Evolutionary conservation across 2,113 vertebrate species (phyloP).

Genomic region (Conger conger): DNA sequence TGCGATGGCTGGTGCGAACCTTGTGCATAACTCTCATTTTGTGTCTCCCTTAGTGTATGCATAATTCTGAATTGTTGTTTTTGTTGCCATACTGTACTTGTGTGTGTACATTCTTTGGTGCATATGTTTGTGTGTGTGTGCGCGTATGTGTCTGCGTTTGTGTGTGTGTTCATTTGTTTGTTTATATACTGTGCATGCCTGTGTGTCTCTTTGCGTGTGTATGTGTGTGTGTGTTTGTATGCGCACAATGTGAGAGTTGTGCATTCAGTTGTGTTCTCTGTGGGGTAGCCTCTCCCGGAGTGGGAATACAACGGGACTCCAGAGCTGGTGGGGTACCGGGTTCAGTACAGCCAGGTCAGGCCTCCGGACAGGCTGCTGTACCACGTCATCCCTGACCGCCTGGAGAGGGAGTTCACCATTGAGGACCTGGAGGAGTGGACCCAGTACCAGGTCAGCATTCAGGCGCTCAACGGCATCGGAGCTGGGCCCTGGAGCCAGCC

Average conservation of each 20-base stretch:
- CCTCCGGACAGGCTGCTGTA: constrained; percentile 72
- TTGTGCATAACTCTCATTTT: not conserved
- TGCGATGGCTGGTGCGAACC: constrained; percentile 90
- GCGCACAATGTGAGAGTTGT: not conserved
- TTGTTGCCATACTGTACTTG: too few species aligned
- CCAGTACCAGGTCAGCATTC: constrained; percentile 87
- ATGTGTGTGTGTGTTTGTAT: not conserved
- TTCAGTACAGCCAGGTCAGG: constrained; percentile 77
- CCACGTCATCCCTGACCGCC: constrained; percentile 82
- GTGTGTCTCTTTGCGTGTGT: constrained; percentile 16
- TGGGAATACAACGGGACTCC: constrained; percentile 95
- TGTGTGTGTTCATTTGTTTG: not conserved
- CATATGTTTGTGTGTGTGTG: not conserved
- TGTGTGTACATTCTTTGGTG: not conserved
- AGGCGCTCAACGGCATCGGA: constrained; percentile 91
- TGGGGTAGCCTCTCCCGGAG: constrained; percentile 86
- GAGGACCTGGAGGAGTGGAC: constrained; percentile 98
- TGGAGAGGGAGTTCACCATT: constrained; percentile 90
- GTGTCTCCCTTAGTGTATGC: not conserved
- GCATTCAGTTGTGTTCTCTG: not conserved
- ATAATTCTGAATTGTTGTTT: not conserved
- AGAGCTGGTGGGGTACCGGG: constrained; percentile 87
- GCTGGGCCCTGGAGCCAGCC: constrained; percentile 85
- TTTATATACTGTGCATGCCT: too few species aligned
- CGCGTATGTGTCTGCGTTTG: too few species aligned